Evolutionary conservation across 2,888 invertebrate species (phyloP), one percentile per base, ranked within the genome.

Genomic region (Orchestes rusci): DNA sequence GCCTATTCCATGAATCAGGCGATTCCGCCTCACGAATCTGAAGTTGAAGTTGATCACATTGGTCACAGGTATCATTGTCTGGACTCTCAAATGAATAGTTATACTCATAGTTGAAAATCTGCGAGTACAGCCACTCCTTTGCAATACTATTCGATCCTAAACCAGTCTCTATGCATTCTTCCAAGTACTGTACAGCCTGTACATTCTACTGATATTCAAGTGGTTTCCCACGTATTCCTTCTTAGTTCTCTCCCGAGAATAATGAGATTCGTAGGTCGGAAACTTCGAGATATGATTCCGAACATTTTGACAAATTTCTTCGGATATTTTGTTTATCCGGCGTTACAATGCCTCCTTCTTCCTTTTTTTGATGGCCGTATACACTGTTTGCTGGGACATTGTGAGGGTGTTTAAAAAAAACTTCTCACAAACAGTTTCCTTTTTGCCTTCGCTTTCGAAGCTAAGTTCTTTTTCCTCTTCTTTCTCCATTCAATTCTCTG

Each of bases 311-410:
- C 39, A 30, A 28, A 39, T 16, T 10, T 39, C 39, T 29, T 29
- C 39, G 5, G 39, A 18, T 3, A 39, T 29, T 18, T 40, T 40
- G 33, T 40, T 40, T 20, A 34, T 52, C 49, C 13, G 43, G 43
- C 5, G 47, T 16, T 29, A 48, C 7, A 16, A 45, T 28, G 12
- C 50, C 39, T 10, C 45, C 45, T 40, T 43, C 45, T 29, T n/a
- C 40, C 32, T 45, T 48, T 29, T 48, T 37, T 12, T 20, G 15
- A 45, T 15, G 17, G 43, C 40, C n/a, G 39, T 45, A 17, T 48
- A 40, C 3, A 51, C 42, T 33, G 48, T 32, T 44, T 40, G 45
- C 13, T 47, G 48, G 16, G 40, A 48, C 3, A 50, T 44, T 31
- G 19, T 39, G 10, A 36, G 33, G 2, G 45, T 50, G 20, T 45